A percentile compares a stretch with the other conserved stretches of the same genome.
These are phyloP conservation scores for Oryzaephilus surinamensis DNA, from an alignment of 1,140 invertebrate genomes.

Conservation along the genomic window DNA sequence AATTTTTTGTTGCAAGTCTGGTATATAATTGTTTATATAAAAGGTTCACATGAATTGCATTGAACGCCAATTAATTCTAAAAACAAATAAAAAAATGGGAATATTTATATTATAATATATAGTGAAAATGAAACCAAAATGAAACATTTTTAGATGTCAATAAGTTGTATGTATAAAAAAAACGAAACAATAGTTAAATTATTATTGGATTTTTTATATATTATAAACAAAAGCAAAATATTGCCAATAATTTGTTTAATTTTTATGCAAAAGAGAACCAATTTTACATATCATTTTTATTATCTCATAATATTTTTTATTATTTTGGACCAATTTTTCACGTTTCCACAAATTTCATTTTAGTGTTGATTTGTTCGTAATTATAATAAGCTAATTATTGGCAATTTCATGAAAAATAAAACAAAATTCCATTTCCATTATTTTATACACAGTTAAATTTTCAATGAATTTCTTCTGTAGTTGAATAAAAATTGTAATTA, in stretches of 20 bases:
- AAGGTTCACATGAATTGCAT: conserved; percentile 30
- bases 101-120: neutral
- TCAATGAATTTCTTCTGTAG: conserved; percentile 1
- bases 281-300: neutral
- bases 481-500: conserved; percentile 3
- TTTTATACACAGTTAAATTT: conserved; percentile 19
- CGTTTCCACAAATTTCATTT: conserved; percentile 1
- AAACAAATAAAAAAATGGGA: conserved; percentile 6
- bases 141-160: conserved; percentile 21
- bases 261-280: conserved; percentile 5
- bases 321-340: conserved; percentile 15
- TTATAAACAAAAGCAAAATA: conserved; percentile 25
- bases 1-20: conserved; percentile 10
- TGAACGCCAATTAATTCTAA: conserved; percentile 30
- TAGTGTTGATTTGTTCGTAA: conserved; percentile 11
- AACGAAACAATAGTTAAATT: conserved; percentile 28
- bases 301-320: neutral
- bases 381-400: conserved; percentile 28
- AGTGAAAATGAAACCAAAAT: neutral
- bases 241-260: conserved; percentile 29
- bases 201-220: conserved; percentile 18
- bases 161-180: conserved; percentile 24
- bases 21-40: conserved; percentile 2
- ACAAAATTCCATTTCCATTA: conserved; percentile 21
- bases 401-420: conserved; percentile 25